Evolutionary conservation across 2,113 vertebrate genomes (phyloP).

Genomic region (Maccullochella peelii): DNA sequence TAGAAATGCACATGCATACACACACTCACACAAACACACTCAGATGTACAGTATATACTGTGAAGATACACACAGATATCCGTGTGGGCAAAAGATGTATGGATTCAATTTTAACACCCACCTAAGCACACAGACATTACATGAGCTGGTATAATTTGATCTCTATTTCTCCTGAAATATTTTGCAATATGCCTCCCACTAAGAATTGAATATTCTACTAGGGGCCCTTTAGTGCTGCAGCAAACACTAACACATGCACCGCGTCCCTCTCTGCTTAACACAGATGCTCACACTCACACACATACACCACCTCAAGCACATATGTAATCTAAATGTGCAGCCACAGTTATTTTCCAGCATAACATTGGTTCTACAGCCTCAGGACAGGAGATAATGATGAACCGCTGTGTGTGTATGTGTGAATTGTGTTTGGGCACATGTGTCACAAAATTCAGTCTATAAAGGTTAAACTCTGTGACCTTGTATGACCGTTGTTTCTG

Average conservation of each 20-base stretch:
- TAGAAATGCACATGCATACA: not conserved
- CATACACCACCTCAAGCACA: slow-evolving; percentile 18
- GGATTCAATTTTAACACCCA: slow-evolving; percentile 50
- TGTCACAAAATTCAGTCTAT: not conserved
- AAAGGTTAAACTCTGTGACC: slow-evolving; percentile 1
- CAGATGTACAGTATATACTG: not conserved
- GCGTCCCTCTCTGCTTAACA: slow-evolving; percentile 1
- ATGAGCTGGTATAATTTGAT: slow-evolving; percentile 37
- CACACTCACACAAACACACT: not conserved
- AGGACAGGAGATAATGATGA: slow-evolving; percentile 56
- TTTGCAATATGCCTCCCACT: slow-evolving; percentile 28
- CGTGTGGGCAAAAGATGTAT: slow-evolving; percentile 31
- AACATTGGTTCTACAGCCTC: slow-evolving; percentile 44
- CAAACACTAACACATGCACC: slow-evolving; percentile 33
- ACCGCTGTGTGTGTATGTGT: slow-evolving; percentile 6
- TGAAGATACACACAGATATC: slow-evolving; percentile 10
- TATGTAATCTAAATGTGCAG: slow-evolving; percentile 39
- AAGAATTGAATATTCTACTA: slow-evolving; percentile 39
- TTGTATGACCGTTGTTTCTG: slow-evolving; percentile 33
- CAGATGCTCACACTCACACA: slow-evolving; percentile 1
- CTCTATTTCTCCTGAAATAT: slow-evolving; percentile 33
- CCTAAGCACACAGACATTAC: slow-evolving; percentile 15
- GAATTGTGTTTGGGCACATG: not conserved
- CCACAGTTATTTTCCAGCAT: slow-evolving; percentile 52
- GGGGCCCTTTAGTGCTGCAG: slow-evolving; percentile 22